Conservation (phyloP, 2,888 invertebrate genomes). For the Sinohyriopsis cumingii region DNA sequence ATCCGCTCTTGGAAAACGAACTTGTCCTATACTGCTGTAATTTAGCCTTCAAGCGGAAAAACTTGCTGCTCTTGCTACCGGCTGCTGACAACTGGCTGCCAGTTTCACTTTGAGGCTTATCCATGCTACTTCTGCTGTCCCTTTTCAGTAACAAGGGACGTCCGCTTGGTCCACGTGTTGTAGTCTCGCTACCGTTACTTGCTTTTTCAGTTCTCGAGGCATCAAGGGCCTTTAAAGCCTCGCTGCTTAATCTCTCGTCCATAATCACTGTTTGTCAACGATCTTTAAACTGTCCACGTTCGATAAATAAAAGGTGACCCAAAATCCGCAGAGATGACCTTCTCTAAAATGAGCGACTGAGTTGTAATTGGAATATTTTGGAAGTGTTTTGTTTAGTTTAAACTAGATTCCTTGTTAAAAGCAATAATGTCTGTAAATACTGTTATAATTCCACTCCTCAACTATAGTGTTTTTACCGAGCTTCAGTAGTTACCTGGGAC, state of each 20-base stretch:
- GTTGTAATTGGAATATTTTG: too few relatives aligned
- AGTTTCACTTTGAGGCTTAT: slow-evolving; percentile 19
- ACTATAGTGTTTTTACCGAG: too few relatives aligned
- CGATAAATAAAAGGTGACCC: too few relatives aligned
- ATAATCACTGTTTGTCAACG: slow-evolving; percentile 2
- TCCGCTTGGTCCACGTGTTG: neutral
- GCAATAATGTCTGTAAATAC: too few relatives aligned
- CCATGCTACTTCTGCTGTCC: slow-evolving; percentile 16
- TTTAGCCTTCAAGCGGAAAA: slow-evolving; percentile 37
- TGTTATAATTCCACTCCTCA: too few relatives aligned
- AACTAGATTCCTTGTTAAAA: too few relatives aligned
- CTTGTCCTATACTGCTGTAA: slow-evolving; percentile 41
- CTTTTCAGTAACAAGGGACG: slow-evolving; percentile 10
- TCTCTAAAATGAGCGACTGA: too few relatives aligned
- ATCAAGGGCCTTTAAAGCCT: slow-evolving; percentile 27
- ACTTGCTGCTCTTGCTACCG: slow-evolving; percentile 24
- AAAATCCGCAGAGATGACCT: too few relatives aligned
- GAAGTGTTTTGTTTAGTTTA: too few relatives aligned
- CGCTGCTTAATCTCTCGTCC: slow-evolving; percentile 30
- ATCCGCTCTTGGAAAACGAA: slow-evolving; percentile 38
- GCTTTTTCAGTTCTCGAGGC: slow-evolving; percentile 10
- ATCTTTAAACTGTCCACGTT: too few relatives aligned
- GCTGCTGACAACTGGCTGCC: slow-evolving; percentile 28
- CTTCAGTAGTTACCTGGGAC: too few relatives aligned
- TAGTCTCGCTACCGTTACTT: slow-evolving; percentile 3